Evolutionary conservation across 2,797 vertebrate genomes (phyloP), one percentile per base, ranked within the genome.

Genomic region (Anniella stebbinsi): DNA sequence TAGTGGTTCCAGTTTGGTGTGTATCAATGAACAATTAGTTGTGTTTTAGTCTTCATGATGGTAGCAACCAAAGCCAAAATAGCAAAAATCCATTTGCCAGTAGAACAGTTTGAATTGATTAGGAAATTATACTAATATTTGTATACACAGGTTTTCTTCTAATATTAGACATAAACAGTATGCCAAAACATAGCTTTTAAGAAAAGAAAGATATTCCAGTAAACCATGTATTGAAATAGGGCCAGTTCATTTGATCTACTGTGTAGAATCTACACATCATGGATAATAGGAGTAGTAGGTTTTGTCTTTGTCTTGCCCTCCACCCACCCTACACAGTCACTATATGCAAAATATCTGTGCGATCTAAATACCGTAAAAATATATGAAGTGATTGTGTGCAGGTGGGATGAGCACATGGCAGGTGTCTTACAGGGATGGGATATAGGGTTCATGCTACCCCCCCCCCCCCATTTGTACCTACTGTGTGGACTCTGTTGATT

Each of bases 211-310:
- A 86, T 2, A 12, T 69, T 78, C 33, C 8, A 87, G 28, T 80
- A 57, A 90, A 87, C 28, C 80, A 89, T 92, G 7, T 11, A 0
- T 92, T 91, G 25, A 60, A 48, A 67, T 28, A n/a, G 69, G 18
- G 23, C 2, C 25, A 3, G 36, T 30, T 28, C 12, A 75, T 73
- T 28, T 54, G 57, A 3, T 5, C 70, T 57, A 2, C 2, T 18
- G n/a, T 69, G 60, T 67, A 75, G 51, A 21, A 17, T 48, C 28
- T 84, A 6, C 48, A 28, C 51, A 86, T 33, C 36, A 48, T 84
- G 28, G n/a, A 18, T 23, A 86, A 36, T 13, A 67, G 4, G 28
- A 78, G 25, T 36, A 30, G 25, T 41, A 45, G 28, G 5, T 13
- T n/a, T 25, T 57, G 67, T 10, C 1, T 11, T 60, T 86, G 25